A percentile compares a stretch with the other conserved stretches of the same genome.
These are phyloP conservation scores for Poeciliopsis infans DNA, from an alignment of 2,797 vertebrate genomes.

Conservation along the genomic window DNA sequence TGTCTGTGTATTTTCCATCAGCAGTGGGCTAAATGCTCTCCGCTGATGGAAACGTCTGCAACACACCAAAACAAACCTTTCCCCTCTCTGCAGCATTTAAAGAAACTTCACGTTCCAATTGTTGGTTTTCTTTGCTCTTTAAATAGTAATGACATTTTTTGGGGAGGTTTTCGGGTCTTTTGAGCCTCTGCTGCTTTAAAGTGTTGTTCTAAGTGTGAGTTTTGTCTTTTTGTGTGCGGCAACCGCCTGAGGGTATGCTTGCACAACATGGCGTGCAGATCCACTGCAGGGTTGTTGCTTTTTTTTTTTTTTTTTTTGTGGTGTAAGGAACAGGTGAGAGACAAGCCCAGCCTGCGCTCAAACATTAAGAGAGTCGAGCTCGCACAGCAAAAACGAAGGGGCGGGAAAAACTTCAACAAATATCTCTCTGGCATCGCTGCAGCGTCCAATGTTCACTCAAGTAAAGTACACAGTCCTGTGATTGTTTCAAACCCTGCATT, in stretches of 20 bases:
- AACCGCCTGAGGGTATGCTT: slow-evolving; percentile 63
- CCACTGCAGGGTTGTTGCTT: slow-evolving; percentile 40
- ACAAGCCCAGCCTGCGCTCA: slow-evolving; percentile 35
- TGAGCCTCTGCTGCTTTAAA: slow-evolving; percentile 44
- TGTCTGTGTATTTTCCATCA: slow-evolving; percentile 48
- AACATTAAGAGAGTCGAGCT: slow-evolving; percentile 23
- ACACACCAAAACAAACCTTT: neutral
- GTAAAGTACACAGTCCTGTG: slow-evolving; percentile 55
- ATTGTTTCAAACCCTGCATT: slow-evolving; percentile 59
- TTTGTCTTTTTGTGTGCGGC: slow-evolving; percentile 40
- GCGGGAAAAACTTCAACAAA: slow-evolving; percentile 15
- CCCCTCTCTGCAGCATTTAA: slow-evolving; percentile 9
- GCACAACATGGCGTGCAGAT: slow-evolving; percentile 51
- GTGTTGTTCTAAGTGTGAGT: slow-evolving; percentile 16
- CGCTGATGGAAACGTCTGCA: slow-evolving; percentile 8
- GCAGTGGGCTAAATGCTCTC: slow-evolving; percentile 16
- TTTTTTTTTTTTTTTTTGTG: slow-evolving; percentile 13
- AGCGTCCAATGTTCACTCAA: slow-evolving; percentile 30
- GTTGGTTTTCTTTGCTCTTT: slow-evolving; percentile 11
- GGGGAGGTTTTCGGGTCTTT: slow-evolving; percentile 13
- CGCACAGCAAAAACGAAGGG: neutral
- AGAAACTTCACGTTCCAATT: slow-evolving; percentile 4
- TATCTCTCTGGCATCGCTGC: slow-evolving; percentile 25
- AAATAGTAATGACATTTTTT: slow-evolving; percentile 38
- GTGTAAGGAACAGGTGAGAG: slow-evolving; percentile 68